Base-by-base conservation (phyloP, 2,888 invertebrate genomes). In the Erpobdella octoculata region DNA sequence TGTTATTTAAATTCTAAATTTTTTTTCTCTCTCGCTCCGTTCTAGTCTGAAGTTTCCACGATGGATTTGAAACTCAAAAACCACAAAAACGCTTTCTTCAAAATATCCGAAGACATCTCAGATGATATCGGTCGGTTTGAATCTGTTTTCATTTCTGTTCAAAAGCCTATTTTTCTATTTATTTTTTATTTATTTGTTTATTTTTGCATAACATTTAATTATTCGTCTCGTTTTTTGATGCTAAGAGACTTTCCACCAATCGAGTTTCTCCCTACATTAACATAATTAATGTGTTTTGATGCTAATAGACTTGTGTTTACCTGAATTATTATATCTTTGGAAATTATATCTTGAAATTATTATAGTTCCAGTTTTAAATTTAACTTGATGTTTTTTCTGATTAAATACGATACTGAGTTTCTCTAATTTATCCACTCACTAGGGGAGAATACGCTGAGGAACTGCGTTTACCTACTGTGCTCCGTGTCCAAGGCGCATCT, bases 401-500 rank as follows among this genome's bases (percentile, higher is more conserved):
- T 5, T 18, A 62, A n/a, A 28, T 9, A n/a, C 62, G n/a, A 25
- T 35, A n/a, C 25, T 1, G 36, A n/a, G 2, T 12, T 21, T 25
- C 66, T 31, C 4, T 35, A 12, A n/a, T 6, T 12, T 18, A 6
- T 18, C 33, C 33, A 5, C 21, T n/a, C 9, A 21, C 21, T 48
- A 68, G 68, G 33, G 6, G 25, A 21, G 33, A 46, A 53, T 21
- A 5, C 48, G n/a, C 18, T 69, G 31, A 9, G 3, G 0, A 53
- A 35, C 28, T 69, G 69, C 48, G 37, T 48, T 2, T 35, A 69
- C n/a, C 25, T 69, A 18, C 35, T 69, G 31, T 58, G 58, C 25
- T 28, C 69, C 12, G n/a, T 53, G n/a, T 33, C 35, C 9, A 69
- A 69, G 35, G 35, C 69, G 3, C 69, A 69, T n/a, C 58, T 69